Evolutionary conservation across 37 sponge, comb jelly and placozoan species (phyloP).

Genomic region (Halisarca cf. caerulea): DNA sequence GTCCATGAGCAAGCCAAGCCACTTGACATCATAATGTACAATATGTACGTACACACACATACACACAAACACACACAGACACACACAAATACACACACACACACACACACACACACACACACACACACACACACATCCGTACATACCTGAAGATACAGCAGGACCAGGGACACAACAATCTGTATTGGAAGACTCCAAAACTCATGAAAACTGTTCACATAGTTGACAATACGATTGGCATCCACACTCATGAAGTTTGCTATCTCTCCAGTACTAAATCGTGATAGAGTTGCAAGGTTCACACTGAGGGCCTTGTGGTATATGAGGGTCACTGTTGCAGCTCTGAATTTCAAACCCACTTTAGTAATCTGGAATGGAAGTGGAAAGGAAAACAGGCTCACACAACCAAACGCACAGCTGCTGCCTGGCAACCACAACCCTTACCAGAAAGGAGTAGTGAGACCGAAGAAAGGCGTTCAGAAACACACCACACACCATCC

Average conservation of each 20-base stretch:
- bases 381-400: no score
- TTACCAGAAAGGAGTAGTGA: slow-evolving; percentile 81
- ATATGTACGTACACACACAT: not conserved
- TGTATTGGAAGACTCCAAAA: slow-evolving; percentile 98
- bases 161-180: slow-evolving; percentile 78
- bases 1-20: no score
- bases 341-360: slow-evolving; percentile 77
- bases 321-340: slow-evolving; percentile 83
- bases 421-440: not conserved
- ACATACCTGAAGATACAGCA: slow-evolving; percentile 85
- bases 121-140: not conserved
- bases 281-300: slow-evolving; percentile 52
- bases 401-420: not conserved
- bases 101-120: slow-evolving; percentile 3
- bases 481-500: slow-evolving; percentile 65
- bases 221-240: slow-evolving; percentile 87
- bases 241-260: slow-evolving; percentile 97
- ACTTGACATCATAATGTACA: no score
- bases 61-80: not conserved
- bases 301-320: slow-evolving; percentile 85
- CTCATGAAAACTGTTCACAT: slow-evolving; percentile 86
- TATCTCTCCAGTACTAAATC: slow-evolving; percentile 87
- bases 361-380: slow-evolving; percentile 76
- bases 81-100: not conserved
- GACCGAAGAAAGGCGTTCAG: slow-evolving; percentile 60